Base-by-base conservation (phyloP, 2,888 invertebrate species). In the Biston betularia region DNA sequence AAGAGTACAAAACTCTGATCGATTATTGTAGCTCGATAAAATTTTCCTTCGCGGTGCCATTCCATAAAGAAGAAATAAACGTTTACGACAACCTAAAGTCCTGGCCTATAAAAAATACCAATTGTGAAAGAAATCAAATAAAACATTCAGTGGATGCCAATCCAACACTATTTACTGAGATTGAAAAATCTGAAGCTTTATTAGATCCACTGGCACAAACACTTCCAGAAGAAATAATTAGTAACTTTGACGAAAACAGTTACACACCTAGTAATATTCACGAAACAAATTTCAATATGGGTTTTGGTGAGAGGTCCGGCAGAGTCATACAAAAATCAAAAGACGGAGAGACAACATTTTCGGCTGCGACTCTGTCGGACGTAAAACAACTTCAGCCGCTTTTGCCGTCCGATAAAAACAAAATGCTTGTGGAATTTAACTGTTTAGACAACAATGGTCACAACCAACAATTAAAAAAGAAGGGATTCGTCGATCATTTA, bases 321-420 rank as follows among this genome's bases (percentile, higher is more conserved):
- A 93, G 94, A 93, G 94, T 92, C 92, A 90, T 87, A 85, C 88
- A 89, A 90, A 87, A 90, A 91, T 89, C 85, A 79, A 83, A 84
- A 85, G 83, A 84, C 77, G 82, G 79, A 86, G 85, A 81, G 82
- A 77, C 81, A 87, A 89, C 89, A 85, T 81, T 89, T 89, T 91
- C 94, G 94, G 93, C 94, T 93, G 94, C 93, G 92, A 92, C 92
- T 93, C 94, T 94, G 94, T 92, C 94, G 94, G 94, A 94, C 94
- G 93, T 93, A 90, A 94, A 94, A 88, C 93, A 89, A 84, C 79
- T 84, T 88, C 93, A 93, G 93, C 94, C 93, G 92, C 86, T 86
- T 86, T 86, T 88, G 85, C 79, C 79, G 86, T 88, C 89, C 85
- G 83, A 84, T 78, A 76, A 78, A 77, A 73, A 79, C 69, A 72